Evolutionary conservation across 2,888 invertebrate species (phyloP), one percentile per base, ranked within the genome.

Genomic region (Argyresthia albistria): DNA sequence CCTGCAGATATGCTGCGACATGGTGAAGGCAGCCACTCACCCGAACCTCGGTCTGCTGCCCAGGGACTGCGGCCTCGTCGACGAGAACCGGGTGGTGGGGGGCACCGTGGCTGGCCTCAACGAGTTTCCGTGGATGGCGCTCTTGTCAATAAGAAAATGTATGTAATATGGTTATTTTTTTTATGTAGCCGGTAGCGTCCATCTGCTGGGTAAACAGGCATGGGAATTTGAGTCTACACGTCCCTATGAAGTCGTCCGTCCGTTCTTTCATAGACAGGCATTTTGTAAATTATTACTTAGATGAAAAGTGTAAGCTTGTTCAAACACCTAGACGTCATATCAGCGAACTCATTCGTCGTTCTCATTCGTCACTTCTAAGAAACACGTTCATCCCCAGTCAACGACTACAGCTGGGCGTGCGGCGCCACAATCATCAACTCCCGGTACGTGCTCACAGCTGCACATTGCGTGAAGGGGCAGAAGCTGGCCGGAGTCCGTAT

Each of bases 61-160:
- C 10, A 37, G 8, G 12, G 8, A 53, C 11, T 91, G 91, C 58
- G 91, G 91, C 1, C 68, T 67, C 1, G 57, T 82, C 9, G 63
- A 66, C 3, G 66, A 72, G 6, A 65, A 73, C 42, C 84, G 83
- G 58, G 84, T 92, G 35, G 69, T 87, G 9, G 76, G 80, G n/a
- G 91, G 91, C 0, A 71, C 82, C 39, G 66, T 72, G 50, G 88
- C 91, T 0, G 67, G 60, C 0, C 61, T 90, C 6, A 78, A 79
- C 2, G 89, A 91, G 45, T 91, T 81, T 58, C 91, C 91, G 0
- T 91, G 91, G 91, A 88, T 91, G 89, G 90, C 88, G 0, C 66
- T 91, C n/a, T 65, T 91, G 25, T 83, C 82, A 11, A 91, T 91
- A 46, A 54, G 64, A 37, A 57, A 55, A 0, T 42, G 53, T 53